Percentiles rank a stretch among this genome's conserved stretches.
These are phyloP conservation scores for Bubo blakistoni DNA, from an alignment of 2,113 vertebrate species.

Conservation along the genomic window DNA sequence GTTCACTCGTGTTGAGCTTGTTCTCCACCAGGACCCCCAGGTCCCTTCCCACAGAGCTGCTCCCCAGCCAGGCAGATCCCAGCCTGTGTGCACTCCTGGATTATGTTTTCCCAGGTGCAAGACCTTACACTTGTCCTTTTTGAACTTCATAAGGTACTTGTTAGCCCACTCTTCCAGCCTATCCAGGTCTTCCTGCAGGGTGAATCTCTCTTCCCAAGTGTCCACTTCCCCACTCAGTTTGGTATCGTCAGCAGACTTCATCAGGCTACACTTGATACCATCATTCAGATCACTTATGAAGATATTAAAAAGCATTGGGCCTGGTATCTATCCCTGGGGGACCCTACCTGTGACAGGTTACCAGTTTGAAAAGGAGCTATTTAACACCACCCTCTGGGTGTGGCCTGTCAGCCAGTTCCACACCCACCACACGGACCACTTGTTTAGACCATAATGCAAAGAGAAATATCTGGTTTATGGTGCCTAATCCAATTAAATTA, in stretches of 20 bases:
- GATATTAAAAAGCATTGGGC: background rate
- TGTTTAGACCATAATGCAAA: background rate
- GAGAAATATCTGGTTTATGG: background rate
- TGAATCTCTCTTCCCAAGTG: too few relatives aligned
- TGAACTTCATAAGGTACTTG: background rate
- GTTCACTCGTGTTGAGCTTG: background rate
- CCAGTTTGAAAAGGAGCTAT: background rate
- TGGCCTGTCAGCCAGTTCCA: background rate
- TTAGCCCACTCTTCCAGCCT: background rate
- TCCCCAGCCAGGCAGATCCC: background rate
- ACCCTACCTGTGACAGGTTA: accelerated
- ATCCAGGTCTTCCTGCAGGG: background rate
- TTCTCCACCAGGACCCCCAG: background rate
- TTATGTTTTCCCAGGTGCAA: background rate
- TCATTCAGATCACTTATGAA: background rate
- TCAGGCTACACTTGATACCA: background rate
- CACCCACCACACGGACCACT: background rate
- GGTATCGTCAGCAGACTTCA: background rate
- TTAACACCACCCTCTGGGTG: background rate
- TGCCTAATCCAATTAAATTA: background rate
- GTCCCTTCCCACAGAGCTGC: background rate
- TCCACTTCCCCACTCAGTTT: background rate
- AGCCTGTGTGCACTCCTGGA: background rate
- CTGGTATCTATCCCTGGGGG: too few relatives aligned
- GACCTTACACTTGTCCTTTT: background rate